Evolutionary conservation across 2,797 vertebrate species (phyloP).

Genomic region (Centroberyx gerrardi): DNA sequence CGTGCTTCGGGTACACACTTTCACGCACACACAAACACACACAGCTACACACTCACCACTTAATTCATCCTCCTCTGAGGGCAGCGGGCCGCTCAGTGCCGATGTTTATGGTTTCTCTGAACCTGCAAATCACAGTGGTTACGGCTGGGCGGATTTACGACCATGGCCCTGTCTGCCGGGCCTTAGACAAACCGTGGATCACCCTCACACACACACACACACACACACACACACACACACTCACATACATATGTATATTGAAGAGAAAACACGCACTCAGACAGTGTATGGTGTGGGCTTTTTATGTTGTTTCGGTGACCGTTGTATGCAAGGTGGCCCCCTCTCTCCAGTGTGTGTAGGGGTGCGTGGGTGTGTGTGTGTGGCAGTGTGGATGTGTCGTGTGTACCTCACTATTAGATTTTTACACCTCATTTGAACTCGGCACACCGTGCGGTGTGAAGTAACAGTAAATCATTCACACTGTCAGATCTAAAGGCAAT

Average conservation of each 20-base stretch:
- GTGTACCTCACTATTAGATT: slow-evolving; percentile 3
- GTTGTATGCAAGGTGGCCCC: slow-evolving; percentile 33
- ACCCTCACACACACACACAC: slow-evolving; percentile 33
- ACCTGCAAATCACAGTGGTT: slow-evolving; percentile 83
- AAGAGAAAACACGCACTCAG: slow-evolving; percentile 29
- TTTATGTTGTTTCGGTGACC: slow-evolving; percentile 18
- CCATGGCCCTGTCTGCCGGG: slow-evolving; percentile 58
- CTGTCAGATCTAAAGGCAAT: slow-evolving; percentile 33
- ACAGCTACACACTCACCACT: slow-evolving; percentile 69
- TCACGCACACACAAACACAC: neutral
- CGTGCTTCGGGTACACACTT: neutral
- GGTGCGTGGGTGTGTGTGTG: slow-evolving; percentile 26
- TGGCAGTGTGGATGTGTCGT: neutral
- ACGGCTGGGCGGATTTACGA: slow-evolving; percentile 78
- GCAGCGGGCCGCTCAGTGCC: slow-evolving; percentile 63
- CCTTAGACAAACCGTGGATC: slow-evolving; percentile 76
- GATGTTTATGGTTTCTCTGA: slow-evolving; percentile 84
- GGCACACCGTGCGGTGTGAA: neutral
- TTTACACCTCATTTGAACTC: slow-evolving; percentile 12
- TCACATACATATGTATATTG: neutral
- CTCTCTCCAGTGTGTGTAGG: neutral
- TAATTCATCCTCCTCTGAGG: slow-evolving; percentile 76
- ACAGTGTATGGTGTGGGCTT: slow-evolving; percentile 34
- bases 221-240: slow-evolving; percentile 21
- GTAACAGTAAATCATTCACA: slow-evolving; percentile 2